A percentile compares a stretch with the other conserved stretches of the same genome.
Evolutionary conservation across 2,113 vertebrate species (phyloP).

Genomic region (Oryzias curvinotus): DNA sequence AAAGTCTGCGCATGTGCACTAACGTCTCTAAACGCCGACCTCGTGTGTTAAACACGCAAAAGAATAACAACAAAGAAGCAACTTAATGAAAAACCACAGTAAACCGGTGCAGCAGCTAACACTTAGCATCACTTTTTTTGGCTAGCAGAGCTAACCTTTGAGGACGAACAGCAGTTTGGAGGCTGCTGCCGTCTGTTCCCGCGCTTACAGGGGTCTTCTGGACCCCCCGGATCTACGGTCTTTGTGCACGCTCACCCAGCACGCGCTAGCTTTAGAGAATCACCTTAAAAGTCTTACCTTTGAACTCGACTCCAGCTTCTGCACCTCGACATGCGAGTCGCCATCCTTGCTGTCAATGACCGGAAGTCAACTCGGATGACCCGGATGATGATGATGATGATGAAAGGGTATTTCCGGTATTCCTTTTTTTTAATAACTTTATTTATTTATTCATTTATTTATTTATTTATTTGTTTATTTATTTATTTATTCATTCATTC

Average conservation of each 20-base stretch:
- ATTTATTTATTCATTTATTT: neutral
- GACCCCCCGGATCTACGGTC: neutral
- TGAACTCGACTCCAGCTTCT: constrained; percentile 75
- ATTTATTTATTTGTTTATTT: no score
- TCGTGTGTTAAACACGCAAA: no score
- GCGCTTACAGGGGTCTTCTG: no score
- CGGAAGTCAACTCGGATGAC: constrained; percentile 57
- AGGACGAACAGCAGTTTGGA: neutral
- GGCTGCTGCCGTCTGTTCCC: neutral
- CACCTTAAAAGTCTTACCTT: constrained; percentile 67
- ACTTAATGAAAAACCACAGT: no score
- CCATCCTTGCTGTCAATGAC: constrained; percentile 77
- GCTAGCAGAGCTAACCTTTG: no score
- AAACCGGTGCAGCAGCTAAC: no score
- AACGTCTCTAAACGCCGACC: no score
- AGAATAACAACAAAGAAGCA: no score
- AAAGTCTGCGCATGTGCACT: no score
- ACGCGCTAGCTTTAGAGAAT: fast-evolving
- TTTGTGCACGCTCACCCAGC: neutral
- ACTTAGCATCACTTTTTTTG: no score
- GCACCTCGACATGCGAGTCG: constrained; percentile 79
- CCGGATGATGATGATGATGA: no score
- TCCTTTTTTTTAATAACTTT: neutral
- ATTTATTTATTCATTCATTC: neutral
- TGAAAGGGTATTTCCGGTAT: no score